phyloP scores from a whole-genome alignment of 1,140 invertebrate species.

The Platyura marginata region DNA sequence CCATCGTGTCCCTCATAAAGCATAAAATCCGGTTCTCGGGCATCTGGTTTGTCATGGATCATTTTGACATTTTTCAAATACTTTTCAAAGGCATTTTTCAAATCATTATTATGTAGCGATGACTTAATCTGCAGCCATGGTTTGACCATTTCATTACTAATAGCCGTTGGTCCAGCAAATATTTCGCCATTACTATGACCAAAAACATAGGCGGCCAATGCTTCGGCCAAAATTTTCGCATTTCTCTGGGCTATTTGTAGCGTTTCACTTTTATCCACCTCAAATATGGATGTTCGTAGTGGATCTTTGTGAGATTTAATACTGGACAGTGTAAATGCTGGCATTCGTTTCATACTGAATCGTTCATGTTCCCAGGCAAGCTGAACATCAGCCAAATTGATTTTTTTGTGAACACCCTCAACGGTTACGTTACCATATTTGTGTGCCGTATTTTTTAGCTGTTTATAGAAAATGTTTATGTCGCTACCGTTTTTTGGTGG shows the following conservation, averaged over 20 bases:
- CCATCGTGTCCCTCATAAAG: conserved; percentile 72
- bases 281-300: conserved; percentile 37
- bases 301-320: conserved; percentile 43
- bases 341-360: conserved; percentile 78
- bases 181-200: conserved; percentile 33
- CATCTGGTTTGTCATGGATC: conserved; percentile 49
- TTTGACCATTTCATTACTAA: conserved; percentile 14
- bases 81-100: conserved; percentile 51
- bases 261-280: conserved; percentile 20
- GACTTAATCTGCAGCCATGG: conserved; percentile 18
- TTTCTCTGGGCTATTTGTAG: conserved; percentile 28
- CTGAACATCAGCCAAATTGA: conserved; percentile 85
- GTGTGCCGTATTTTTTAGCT: conserved; percentile 35
- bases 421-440: conserved; percentile 33
- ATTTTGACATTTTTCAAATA: conserved; percentile 59
- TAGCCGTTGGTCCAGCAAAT: conserved; percentile 13
- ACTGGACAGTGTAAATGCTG: conserved; percentile 80
- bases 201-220: conserved; percentile 63
- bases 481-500: conserved; percentile 75
- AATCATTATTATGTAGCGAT: conserved; percentile 18
- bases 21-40: conserved; percentile 80
- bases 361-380: conserved; percentile 95
- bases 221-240: conserved; percentile 60
- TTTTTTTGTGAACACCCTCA: conserved; percentile 86
- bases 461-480: conserved; percentile 49